phyloP scores from a whole-genome alignment of 2,888 invertebrate genomes.

The Leucania comma region DNA sequence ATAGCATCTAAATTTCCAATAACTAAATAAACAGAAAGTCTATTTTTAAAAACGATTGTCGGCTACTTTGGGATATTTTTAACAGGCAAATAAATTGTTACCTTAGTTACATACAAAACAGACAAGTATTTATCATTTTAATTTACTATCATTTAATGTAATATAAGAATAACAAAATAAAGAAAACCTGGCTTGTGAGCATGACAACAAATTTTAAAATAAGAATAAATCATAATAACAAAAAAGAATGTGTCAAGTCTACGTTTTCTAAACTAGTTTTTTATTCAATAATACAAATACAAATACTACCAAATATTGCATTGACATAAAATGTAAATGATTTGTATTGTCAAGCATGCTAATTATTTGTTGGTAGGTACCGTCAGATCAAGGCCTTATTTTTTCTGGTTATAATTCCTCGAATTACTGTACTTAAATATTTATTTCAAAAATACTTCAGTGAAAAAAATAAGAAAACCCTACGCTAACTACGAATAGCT shows the following conservation, averaged over 20 bases:
- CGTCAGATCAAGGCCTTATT: background rate
- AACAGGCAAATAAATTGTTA: too few relatives aligned
- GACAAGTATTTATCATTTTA: background rate
- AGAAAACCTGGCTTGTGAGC: background rate
- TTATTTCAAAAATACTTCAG: too few relatives aligned
- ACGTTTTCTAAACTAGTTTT: background rate
- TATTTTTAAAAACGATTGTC: too few relatives aligned
- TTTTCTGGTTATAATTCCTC: background rate
- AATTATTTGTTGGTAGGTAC: background rate
- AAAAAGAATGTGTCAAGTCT: too few relatives aligned
- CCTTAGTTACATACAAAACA: background rate
- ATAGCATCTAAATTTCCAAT: too few relatives aligned
- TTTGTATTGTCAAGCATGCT: constrained; percentile 5
- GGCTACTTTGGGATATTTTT: too few relatives aligned
- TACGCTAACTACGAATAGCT: too few relatives aligned
- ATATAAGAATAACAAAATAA: background rate
- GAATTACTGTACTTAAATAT: too few relatives aligned
- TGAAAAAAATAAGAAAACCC: too few relatives aligned
- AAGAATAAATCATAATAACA: background rate
- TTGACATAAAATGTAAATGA: constrained; percentile 16
- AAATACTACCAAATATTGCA: background rate
- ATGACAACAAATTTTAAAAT: background rate
- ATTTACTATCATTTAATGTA: constrained; percentile 7
- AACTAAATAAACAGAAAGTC: too few relatives aligned
- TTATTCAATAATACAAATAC: background rate